These are phyloP conservation scores for Trissoscelio sp. DNA, from an alignment of 2,888 invertebrate species.

Conservation along the genomic window DNA sequence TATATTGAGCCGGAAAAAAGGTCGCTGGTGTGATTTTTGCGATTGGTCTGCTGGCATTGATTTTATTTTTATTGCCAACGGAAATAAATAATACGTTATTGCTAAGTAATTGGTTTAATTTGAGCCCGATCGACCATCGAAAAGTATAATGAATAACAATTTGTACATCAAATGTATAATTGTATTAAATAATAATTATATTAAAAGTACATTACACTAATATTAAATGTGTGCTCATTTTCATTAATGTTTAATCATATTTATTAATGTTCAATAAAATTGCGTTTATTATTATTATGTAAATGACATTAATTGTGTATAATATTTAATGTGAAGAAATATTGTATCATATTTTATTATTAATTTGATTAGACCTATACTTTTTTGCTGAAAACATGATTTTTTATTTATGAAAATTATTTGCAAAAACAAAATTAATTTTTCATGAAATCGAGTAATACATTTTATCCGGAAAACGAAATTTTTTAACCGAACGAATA, in stretches of 20 bases:
- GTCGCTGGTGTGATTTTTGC: slow-evolving; percentile 40
- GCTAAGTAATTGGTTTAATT: slow-evolving; percentile 20
- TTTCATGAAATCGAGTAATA: background rate
- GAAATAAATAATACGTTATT: slow-evolving; percentile 35
- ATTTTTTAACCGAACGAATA: slow-evolving; percentile 9
- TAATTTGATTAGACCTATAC: no score
- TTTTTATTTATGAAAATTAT: background rate
- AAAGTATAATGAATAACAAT: no score
- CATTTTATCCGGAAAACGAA: background rate
- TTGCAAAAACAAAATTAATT: background rate
- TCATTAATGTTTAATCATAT: no score
- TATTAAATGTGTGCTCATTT: no score
- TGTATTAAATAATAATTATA: no score
- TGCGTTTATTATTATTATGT: no score
- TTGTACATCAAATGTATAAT: background rate
- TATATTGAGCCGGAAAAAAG: slow-evolving; percentile 51
- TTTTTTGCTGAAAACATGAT: no score
- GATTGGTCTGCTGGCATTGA: slow-evolving; percentile 21
- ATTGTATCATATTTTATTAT: no score
- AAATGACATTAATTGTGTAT: no score
- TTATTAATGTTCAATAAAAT: no score
- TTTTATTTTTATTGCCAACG: slow-evolving; percentile 39
- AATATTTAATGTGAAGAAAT: no score
- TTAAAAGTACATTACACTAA: no score
- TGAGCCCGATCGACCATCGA: background rate